These are phyloP conservation scores for Geotrypetes seraphini DNA, from an alignment of 2,797 vertebrate genomes.

Conservation along the genomic window DNA sequence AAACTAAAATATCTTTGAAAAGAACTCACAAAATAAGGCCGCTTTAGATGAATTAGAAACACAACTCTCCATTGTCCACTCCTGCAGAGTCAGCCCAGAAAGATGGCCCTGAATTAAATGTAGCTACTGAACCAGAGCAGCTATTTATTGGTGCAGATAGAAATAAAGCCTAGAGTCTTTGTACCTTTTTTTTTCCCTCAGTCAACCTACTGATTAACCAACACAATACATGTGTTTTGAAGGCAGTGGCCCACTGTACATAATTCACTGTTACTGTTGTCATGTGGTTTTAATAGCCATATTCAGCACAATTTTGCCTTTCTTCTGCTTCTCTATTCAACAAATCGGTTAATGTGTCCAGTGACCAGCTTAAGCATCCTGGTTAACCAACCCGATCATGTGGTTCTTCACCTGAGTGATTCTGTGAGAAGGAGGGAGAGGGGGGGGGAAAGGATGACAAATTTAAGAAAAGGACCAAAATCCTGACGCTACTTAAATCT, in stretches of 20 bases:
- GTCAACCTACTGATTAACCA: background rate
- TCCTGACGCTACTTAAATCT: too few species aligned
- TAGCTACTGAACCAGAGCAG: slow-evolving; percentile 12
- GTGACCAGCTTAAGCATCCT: background rate
- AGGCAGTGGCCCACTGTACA: background rate
- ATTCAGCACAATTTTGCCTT: background rate
- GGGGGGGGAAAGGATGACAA: slow-evolving; percentile 4
- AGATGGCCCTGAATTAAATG: slow-evolving; percentile 17
- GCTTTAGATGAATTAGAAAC: background rate
- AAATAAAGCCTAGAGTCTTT: slow-evolving; percentile 7
- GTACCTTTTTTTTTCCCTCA: background rate
- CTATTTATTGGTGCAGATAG: slow-evolving; percentile 8
- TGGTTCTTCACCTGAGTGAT: slow-evolving; percentile 12
- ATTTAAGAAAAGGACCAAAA: slow-evolving; percentile 10
- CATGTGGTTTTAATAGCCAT: background rate
- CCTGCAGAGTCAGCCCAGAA: slow-evolving; percentile 12
- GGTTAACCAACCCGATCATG: slow-evolving; percentile 1
- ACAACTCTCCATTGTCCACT: slow-evolving; percentile 4
- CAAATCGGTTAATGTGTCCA: background rate
- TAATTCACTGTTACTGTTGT: fast-evolving
- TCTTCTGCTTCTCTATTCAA: background rate
- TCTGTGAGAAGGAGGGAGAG: slow-evolving; percentile 18
- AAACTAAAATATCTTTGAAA: slow-evolving; percentile 19
- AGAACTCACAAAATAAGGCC: background rate
- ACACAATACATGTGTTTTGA: background rate